Conservation (phyloP, 2,888 invertebrate species). For the Crocallis elinguaria region DNA sequence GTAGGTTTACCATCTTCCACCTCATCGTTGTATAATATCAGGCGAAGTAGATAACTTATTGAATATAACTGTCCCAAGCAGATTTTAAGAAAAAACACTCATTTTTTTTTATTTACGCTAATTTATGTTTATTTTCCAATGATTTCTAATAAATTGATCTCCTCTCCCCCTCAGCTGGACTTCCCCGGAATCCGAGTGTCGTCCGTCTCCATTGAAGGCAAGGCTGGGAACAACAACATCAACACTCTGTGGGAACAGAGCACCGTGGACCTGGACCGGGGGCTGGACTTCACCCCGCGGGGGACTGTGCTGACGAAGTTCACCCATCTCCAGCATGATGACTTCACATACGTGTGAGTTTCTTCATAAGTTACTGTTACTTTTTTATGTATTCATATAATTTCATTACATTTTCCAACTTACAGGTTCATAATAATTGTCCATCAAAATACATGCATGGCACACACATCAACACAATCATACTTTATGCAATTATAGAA, state of each 20-base stretch:
- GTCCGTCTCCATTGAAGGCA: constrained; percentile 79
- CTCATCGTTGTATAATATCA: too few species aligned
- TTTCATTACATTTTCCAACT: too few species aligned
- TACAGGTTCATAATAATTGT: too few species aligned
- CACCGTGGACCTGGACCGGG: constrained; percentile 90
- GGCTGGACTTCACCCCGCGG: constrained; percentile 92
- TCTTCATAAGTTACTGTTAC: background rate
- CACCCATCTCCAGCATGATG: constrained; percentile 89
- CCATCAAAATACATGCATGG: too few species aligned
- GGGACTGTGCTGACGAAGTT: constrained; percentile 89
- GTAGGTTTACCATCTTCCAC: too few species aligned
- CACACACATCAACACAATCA: too few species aligned
- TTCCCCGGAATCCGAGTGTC: constrained; percentile 86
- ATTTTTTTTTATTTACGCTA: too few species aligned
- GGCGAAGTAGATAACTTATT: too few species aligned
- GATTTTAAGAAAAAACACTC: too few species aligned
- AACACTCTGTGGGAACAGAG: constrained; percentile 92
- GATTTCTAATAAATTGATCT: background rate
- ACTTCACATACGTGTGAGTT: constrained; percentile 85
- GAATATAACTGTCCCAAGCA: too few species aligned
- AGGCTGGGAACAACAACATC: constrained; percentile 84
- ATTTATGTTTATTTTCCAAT: background rate
- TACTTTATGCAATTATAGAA: too few species aligned
- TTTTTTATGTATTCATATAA: too few species aligned
- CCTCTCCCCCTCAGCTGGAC: constrained; percentile 76